Percentiles rank a stretch among this genome's conserved stretches.
Evolutionary conservation across 2,113 vertebrate genomes (phyloP).

Genomic region (Pan troglodytes): DNA sequence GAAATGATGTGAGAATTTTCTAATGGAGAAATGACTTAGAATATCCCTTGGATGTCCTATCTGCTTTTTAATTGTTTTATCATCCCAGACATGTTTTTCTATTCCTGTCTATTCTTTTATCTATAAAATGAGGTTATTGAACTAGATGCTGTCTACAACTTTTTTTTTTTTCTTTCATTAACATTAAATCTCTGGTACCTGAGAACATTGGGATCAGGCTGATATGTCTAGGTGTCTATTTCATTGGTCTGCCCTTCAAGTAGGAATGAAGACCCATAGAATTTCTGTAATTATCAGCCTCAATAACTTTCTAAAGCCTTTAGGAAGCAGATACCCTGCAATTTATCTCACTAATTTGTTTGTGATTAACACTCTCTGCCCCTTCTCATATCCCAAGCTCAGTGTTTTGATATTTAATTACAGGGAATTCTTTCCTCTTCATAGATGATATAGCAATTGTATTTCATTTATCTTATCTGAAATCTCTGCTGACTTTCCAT

Average conservation of each 20-base stretch:
- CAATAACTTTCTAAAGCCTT: not conserved
- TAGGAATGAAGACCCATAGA: slow-evolving; percentile 12
- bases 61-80: not conserved
- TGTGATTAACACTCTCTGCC: slow-evolving; percentile 45
- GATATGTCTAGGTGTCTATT: not conserved
- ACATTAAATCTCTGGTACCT: not conserved
- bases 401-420: slow-evolving; percentile 46
- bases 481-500: not conserved
- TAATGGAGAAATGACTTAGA: not conserved
- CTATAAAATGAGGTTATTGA: slow-evolving; percentile 16
- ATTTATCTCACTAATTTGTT: slow-evolving; percentile 44
- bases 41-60: not conserved
- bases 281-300: not conserved
- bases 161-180: not conserved
- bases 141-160: not conserved
- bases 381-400: slow-evolving; percentile 16
- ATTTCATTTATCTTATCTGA: not conserved
- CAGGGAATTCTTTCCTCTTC: slow-evolving; percentile 38
- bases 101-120: not conserved
- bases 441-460: not conserved
- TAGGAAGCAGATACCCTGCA: not conserved
- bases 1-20: not conserved
- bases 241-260: slow-evolving; percentile 10
- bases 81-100: not conserved
- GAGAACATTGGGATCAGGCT: not conserved